phyloP scores from a whole-genome alignment of 2,113 vertebrate genomes.

The Cyprinus carpio region DNA sequence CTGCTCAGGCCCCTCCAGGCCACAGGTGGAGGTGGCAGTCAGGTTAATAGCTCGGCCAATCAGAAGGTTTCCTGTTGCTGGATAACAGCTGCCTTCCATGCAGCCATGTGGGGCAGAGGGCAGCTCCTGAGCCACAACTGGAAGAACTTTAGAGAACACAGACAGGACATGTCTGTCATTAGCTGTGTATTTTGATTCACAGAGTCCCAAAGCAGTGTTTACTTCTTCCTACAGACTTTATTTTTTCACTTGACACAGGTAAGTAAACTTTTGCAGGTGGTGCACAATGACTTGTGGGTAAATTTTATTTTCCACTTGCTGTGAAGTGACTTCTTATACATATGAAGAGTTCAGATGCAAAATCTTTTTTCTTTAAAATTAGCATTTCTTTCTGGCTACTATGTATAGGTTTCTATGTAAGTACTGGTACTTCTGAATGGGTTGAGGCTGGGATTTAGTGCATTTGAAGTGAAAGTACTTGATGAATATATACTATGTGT shows the following conservation, averaged over 20 bases:
- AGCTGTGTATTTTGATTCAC: background rate
- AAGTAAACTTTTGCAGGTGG: background rate
- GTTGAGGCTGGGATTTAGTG: no score
- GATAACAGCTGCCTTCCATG: constrained; percentile 76
- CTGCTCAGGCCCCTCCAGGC: constrained; percentile 68
- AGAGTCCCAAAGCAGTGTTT: background rate
- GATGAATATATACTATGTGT: no score
- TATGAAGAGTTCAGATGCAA: no score
- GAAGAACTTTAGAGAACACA: constrained; percentile 53
- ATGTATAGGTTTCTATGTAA: no score
- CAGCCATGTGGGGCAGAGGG: constrained; percentile 79
- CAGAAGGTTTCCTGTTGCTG: constrained; percentile 83
- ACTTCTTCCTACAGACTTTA: no score
- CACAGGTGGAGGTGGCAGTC: constrained; percentile 80
- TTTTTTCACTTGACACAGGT: no score
- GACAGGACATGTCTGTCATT: background rate
- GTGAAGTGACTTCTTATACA: background rate
- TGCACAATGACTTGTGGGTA: background rate
- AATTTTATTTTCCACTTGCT: background rate
- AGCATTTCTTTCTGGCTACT: no score
- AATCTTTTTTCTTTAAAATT: no score
- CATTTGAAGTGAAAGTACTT: no score
- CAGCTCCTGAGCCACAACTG: constrained; percentile 67
- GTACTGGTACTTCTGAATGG: no score
- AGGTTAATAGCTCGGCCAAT: constrained; percentile 76